These are phyloP conservation scores for Flexamia atlantica DNA, from an alignment of 2,888 invertebrate species.

Conservation along the genomic window DNA sequence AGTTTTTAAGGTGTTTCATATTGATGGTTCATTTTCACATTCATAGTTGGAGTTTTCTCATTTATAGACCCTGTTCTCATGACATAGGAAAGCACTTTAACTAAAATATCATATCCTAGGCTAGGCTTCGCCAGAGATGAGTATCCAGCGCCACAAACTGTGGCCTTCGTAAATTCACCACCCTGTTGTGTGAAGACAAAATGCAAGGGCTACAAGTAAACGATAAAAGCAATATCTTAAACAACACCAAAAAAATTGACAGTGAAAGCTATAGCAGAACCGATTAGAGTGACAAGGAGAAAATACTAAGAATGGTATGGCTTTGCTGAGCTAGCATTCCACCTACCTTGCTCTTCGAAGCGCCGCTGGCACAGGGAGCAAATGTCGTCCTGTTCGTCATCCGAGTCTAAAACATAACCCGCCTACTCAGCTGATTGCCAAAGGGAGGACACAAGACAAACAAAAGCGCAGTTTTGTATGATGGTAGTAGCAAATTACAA, in stretches of 20 bases:
- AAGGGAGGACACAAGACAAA: constrained; percentile 33
- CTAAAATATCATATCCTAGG: too few relatives aligned
- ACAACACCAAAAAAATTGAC: constrained; percentile 15
- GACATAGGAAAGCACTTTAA: too few relatives aligned
- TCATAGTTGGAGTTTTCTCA: too few relatives aligned
- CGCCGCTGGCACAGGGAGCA: constrained; percentile 88
- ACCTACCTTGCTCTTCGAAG: constrained; percentile 87
- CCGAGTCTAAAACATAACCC: constrained; percentile 62
- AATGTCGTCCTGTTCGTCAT: constrained; percentile 76
- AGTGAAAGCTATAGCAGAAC: constrained; percentile 27
- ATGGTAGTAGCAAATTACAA: constrained; percentile 22
- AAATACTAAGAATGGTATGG: constrained; percentile 56
- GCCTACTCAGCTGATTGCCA: constrained; percentile 30
- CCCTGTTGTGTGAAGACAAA: constrained; percentile 28
- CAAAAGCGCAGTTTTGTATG: neutral
- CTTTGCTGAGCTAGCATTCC: constrained; percentile 55
- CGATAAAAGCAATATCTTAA: neutral
- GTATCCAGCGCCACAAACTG: neutral
- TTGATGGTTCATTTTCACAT: too few relatives aligned
- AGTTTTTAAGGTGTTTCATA: too few relatives aligned
- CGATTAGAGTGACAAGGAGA: neutral
- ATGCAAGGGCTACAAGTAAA: constrained; percentile 8
- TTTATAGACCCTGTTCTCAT: too few relatives aligned
- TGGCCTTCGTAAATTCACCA: neutral
- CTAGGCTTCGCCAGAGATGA: neutral